phyloP scores from a whole-genome alignment of 2,888 invertebrate species.

The Muschampia plurimacula region DNA sequence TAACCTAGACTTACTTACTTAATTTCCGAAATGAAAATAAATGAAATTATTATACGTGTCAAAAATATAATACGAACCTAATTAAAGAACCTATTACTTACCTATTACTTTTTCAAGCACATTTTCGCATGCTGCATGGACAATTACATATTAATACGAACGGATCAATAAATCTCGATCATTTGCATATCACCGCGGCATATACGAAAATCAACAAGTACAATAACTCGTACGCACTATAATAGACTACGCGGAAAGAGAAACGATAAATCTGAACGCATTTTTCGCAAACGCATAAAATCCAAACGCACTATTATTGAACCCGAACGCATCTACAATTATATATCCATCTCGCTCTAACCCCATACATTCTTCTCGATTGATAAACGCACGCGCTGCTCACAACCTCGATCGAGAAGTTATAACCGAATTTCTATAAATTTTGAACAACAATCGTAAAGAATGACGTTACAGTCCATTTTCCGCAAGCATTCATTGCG shows the following conservation, averaged over 20 bases:
- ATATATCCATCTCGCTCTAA: constrained; percentile 56
- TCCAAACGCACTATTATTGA: constrained; percentile 79
- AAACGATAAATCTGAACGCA: constrained; percentile 76
- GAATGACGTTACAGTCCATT: constrained; percentile 47
- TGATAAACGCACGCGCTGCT: constrained; percentile 71
- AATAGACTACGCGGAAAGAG: constrained; percentile 76
- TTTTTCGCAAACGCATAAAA: constrained; percentile 84
- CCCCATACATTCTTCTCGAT: constrained; percentile 63
- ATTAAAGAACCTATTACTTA: not conserved
- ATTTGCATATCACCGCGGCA: constrained; percentile 53
- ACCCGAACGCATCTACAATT: constrained; percentile 56
- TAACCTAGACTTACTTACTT: too few species aligned
- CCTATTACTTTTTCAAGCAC: constrained; percentile 17
- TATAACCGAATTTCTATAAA: constrained; percentile 35
- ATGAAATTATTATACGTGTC: too few species aligned
- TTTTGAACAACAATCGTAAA: constrained; percentile 46
- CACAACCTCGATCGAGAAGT: constrained; percentile 39
- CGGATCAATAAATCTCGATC: constrained; percentile 53
- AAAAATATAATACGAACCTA: too few species aligned
- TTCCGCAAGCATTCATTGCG: constrained; percentile 43
- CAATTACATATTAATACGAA: constrained; percentile 42
- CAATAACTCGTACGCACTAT: constrained; percentile 54
- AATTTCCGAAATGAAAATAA: too few species aligned
- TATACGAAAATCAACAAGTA: constrained; percentile 47
- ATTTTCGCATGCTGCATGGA: constrained; percentile 39